Evolutionary conservation across 2,113 vertebrate species (phyloP), one percentile per base, ranked within the genome.

Genomic region (Etia nguti): DNA sequence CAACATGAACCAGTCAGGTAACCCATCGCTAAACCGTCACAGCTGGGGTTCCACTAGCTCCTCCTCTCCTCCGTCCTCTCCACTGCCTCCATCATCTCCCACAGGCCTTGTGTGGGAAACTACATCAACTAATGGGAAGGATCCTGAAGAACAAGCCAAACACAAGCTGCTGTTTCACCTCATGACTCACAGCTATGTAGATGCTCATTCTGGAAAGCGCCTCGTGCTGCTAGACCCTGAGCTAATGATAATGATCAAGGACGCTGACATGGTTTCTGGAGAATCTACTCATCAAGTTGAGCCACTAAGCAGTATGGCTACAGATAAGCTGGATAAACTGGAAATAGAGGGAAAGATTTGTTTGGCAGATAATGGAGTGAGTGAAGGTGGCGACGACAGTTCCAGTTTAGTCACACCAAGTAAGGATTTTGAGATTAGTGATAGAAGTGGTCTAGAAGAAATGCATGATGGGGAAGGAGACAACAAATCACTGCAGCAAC

Each of bases 111-210:
- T 36, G 10, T 91, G 62, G 86, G 92, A 94, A 15, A 6, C 80
- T 57, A 89, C 87, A 41, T 92, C 89, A 16, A 83, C 83, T n/a
- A 81, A 83, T 73, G 91, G n/a, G 41, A 50, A 68, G 10, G 83
- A 88, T 83, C 84, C 34, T 41, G 73, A 92, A 88, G 87, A 88
- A 34, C 87, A 95, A 88, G 87, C 89, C 57, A 88, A 93, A 0
- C 95, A 97, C 84, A 96, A 82, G 46, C 88, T 98, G 5, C 79
- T 97, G 80, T 95, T 96, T 93, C 96, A 98, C 59, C 41, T 99
- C 87, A 97, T 98, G 97, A 97, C 96, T 22, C 97, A 97, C 85
- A 99, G 98, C 95, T 99, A 97, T 83, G 93, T 98, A 87, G 97
- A 98, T 73, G 93, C 96, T 79, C 96, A 94, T 6, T 95, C 96